Percentiles rank a stretch among this genome's conserved stretches.
phyloP scores from a whole-genome alignment of 1,140 invertebrate species.

The Saxidomus purpurata region DNA sequence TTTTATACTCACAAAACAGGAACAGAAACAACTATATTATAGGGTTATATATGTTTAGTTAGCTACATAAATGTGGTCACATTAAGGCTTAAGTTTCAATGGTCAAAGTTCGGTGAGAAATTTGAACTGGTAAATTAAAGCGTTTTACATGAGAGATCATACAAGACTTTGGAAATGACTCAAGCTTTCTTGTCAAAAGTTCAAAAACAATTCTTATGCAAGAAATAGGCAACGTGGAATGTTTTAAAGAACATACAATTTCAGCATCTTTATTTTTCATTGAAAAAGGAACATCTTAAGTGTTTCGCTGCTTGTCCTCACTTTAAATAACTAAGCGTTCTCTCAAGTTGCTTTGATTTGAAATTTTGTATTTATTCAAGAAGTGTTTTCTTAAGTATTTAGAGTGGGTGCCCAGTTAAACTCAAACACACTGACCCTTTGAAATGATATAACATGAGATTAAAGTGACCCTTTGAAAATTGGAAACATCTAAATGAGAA shows the following conservation, averaged over 20 bases:
- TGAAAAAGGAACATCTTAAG: background rate
- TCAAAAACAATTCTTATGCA: background rate
- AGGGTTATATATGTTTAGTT: too few species aligned
- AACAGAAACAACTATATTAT: too few species aligned
- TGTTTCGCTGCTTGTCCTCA: too few species aligned
- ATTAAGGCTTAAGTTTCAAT: too few species aligned
- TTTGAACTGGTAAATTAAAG: too few species aligned
- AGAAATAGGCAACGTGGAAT: background rate
- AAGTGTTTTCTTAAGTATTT: conserved; percentile 6
- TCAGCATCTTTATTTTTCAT: background rate
- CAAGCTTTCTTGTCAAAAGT: too few species aligned
- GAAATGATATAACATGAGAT: background rate
- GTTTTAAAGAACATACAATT: background rate
- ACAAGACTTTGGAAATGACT: too few species aligned
- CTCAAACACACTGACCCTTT: background rate
- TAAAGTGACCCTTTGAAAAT: background rate
- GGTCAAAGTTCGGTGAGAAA: too few species aligned
- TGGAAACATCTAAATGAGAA: background rate
- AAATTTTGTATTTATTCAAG: background rate
- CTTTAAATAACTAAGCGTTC: background rate
- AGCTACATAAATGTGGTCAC: too few species aligned
- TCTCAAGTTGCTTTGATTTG: background rate
- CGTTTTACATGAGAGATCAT: too few species aligned
- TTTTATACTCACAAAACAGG: too few species aligned
- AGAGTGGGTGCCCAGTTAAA: background rate